Conservation (phyloP, 2,888 invertebrate genomes). For the Syritta pipiens region DNA sequence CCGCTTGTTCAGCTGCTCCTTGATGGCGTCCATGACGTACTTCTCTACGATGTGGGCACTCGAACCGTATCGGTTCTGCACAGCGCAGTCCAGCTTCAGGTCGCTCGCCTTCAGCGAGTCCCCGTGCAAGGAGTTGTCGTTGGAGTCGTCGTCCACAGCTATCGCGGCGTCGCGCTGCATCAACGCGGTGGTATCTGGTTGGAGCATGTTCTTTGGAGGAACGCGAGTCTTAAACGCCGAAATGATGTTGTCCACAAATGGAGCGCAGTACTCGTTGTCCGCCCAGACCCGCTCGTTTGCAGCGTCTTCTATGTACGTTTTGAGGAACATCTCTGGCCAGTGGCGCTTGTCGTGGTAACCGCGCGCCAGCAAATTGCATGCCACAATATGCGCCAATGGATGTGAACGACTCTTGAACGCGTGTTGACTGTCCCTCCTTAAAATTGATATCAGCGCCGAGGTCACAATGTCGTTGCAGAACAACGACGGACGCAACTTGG, state of each 20-base stretch:
- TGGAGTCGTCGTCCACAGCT: slow-evolving; percentile 80
- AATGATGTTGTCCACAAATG: slow-evolving; percentile 93
- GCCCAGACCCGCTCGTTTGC: slow-evolving; percentile 96
- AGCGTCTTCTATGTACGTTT: slow-evolving; percentile 96
- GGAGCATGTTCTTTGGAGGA: slow-evolving; percentile 74
- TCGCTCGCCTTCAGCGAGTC: slow-evolving; percentile 79
- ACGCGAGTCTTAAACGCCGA: slow-evolving; percentile 79
- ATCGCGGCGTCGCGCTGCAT: slow-evolving; percentile 71
- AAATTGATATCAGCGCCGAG: slow-evolving; percentile 88
- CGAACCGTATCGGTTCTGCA: slow-evolving; percentile 81
- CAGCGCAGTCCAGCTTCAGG: slow-evolving; percentile 79
- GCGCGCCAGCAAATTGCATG: slow-evolving; percentile 90
- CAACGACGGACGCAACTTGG: slow-evolving; percentile 88
- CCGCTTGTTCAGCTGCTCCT: slow-evolving; percentile 91
- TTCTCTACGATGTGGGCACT: slow-evolving; percentile 82
- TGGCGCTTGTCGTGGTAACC: slow-evolving; percentile 89
- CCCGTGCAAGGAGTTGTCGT: slow-evolving; percentile 77
- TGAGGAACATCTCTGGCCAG: slow-evolving; percentile 96
- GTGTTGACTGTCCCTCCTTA: slow-evolving; percentile 86
- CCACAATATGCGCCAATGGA: slow-evolving; percentile 88
- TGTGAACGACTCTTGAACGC: slow-evolving; percentile 89
- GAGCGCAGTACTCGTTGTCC: slow-evolving; percentile 93
- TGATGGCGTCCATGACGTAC: slow-evolving; percentile 91
- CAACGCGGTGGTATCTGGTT: slow-evolving; percentile 60
- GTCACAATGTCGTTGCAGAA: slow-evolving; percentile 88